Conservation (phyloP, 2,797 vertebrate genomes). For the Tragelaphus oryx region DNA sequence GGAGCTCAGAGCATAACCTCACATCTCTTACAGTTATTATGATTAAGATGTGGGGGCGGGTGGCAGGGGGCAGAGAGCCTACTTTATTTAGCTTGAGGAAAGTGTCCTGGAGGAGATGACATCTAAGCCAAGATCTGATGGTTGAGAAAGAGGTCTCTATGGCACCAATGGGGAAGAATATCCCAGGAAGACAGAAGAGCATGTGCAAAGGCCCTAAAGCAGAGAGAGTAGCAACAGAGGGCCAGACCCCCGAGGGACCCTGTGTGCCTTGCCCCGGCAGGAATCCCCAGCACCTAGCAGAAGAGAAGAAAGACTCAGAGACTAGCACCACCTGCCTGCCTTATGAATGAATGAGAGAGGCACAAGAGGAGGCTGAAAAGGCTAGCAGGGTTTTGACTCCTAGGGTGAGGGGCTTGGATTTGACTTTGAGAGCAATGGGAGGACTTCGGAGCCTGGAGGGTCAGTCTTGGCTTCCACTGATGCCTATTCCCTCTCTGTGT, state of each 20-base stretch:
- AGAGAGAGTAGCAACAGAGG: not conserved
- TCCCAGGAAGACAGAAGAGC: not conserved
- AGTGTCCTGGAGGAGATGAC: not conserved
- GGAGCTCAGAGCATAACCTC: not conserved
- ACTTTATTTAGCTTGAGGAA: not conserved
- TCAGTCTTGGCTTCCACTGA: not conserved
- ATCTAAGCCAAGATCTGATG: not conserved
- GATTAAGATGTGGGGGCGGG: too few relatives aligned
- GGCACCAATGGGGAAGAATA: not conserved
- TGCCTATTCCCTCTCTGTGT: not conserved
- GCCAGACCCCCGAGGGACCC: not conserved
- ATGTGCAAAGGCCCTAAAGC: not conserved
- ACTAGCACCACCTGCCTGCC: not conserved
- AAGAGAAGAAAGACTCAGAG: not conserved
- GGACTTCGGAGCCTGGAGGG: not conserved
- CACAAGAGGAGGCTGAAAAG: not conserved
- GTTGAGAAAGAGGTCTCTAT: not conserved
- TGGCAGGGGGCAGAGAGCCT: too few relatives aligned
- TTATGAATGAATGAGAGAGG: not conserved
- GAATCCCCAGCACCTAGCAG: not conserved
- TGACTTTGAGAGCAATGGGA: not conserved
- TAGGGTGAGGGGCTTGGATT: not conserved
- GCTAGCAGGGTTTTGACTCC: not conserved
- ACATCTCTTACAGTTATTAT: not conserved
- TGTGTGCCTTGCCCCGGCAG: not conserved